phyloP scores from a whole-genome alignment of 2,888 invertebrate species.

The Drosophila greeni region DNA sequence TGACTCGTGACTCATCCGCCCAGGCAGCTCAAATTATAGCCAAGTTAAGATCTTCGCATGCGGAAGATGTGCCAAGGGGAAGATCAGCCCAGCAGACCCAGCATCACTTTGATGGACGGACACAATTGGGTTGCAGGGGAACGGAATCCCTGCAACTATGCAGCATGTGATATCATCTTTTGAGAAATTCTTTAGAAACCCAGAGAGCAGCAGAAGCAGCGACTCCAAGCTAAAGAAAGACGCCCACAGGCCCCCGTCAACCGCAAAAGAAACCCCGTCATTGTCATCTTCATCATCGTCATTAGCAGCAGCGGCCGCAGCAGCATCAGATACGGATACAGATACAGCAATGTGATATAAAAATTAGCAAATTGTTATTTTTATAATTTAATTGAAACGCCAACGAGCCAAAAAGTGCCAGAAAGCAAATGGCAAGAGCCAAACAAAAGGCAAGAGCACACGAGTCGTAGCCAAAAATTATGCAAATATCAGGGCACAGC shows the following conservation, averaged over 20 bases:
- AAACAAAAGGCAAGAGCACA: conserved; percentile 29
- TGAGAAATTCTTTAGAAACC: conserved; percentile 35
- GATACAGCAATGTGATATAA: conserved; percentile 48
- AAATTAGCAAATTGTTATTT: conserved; percentile 71
- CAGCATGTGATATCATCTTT: conserved; percentile 35
- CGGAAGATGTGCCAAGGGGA: conserved; percentile 16
- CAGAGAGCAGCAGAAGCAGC: conserved; percentile 4
- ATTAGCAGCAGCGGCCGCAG: conserved; percentile 5
- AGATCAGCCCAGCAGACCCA: conserved; percentile 9
- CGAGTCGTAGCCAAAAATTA: conserved; percentile 29
- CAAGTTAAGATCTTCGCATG: conserved; percentile 29
- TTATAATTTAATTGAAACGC: conserved; percentile 68
- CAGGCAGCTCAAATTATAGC: conserved; percentile 23
- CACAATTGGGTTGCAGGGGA: conserved; percentile 53
- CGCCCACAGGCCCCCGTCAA: conserved; percentile 35
- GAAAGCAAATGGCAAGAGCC: conserved; percentile 31
- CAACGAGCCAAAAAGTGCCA: conserved; percentile 47
- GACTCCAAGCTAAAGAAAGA: conserved; percentile 16
- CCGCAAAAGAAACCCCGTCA: conserved; percentile 34
- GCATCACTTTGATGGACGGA: conserved; percentile 55
- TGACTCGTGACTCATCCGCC: conserved; percentile 31
- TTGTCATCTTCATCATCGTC: conserved; percentile 38
- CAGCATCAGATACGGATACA: conserved; percentile 25
- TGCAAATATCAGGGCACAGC: conserved; percentile 39
- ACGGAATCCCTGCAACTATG: conserved; percentile 28